Base-by-base conservation (phyloP, 2,113 vertebrate genomes). In the Hirundichthys speculiger region DNA sequence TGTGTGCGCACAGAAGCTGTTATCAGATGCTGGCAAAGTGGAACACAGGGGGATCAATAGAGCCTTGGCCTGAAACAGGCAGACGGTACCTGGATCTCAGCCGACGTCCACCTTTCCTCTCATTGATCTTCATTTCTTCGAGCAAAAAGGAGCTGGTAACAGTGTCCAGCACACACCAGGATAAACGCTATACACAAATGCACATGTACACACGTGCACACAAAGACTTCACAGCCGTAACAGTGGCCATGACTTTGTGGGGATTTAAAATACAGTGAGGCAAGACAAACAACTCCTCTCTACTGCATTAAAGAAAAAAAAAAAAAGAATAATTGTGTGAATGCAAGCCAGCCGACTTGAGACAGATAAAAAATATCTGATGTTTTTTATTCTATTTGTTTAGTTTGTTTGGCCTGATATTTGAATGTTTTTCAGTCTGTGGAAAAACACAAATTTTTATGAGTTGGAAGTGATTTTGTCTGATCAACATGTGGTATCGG, bases 51-150 rank as follows among this genome's bases (percentile, higher is more conserved):
- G 79, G 86, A 93, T 93, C 92, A 70, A 93, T 93, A 91, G 81
- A 86, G 80, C 83, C 88, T 90, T 91, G 88, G 85, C 80, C 86
- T 79, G 84, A 83, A 77, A 89, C 90, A 82, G 80, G 75, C 85
- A 92, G 87, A 90, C 87, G 83, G 85, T 86, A 87, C 83, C 88
- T 90, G 90, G 88, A 86, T 89, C 85, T 86, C 61, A 69, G 89
- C 88, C 75, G 75, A 69, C 78, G 84, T 82, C 88, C 77, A 80
- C 84, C 77, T 75, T 87, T 84, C 86, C 84, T 90, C 84, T 86
- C 87, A 92, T 91, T 92, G 91, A 92, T 92, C 91, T 90, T 92
- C 89, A 91, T 92, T 91, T 92, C 80, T 80, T 80, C 62, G 12
- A 77, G 69, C 60, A 65, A 75, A 59, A 61, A 71, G 79, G 71